phyloP scores from a whole-genome alignment of 2,888 invertebrate species.

The Aphidius colemani region DNA sequence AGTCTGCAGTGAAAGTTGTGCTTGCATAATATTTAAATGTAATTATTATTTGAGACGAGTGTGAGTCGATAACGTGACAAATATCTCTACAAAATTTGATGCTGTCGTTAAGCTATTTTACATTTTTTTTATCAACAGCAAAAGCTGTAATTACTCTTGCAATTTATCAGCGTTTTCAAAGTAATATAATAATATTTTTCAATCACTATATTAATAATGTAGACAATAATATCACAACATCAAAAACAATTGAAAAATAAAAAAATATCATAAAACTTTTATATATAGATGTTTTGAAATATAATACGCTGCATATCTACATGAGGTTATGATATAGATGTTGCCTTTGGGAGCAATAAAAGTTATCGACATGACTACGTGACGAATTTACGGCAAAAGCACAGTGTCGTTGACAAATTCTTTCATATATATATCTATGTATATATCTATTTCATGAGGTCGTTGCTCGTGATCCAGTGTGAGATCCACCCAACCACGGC shows the following conservation, averaged over 20 bases:
- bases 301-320: conserved; percentile 30
- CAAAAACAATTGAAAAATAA: background rate
- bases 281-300: conserved; percentile 31
- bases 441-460: conserved; percentile 13
- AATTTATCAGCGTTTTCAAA: too few relatives aligned
- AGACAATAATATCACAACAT: too few relatives aligned
- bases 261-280: conserved; percentile 2
- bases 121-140: too few relatives aligned
- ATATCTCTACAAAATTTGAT: too few relatives aligned
- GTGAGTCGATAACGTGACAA: too few relatives aligned
- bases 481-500: conserved; percentile 29
- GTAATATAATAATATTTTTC: too few relatives aligned
- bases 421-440: conserved; percentile 9
- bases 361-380: conserved; percentile 38
- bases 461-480: conserved; percentile 28
- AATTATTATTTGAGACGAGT: too few relatives aligned
- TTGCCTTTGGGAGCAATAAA: conserved; percentile 34
- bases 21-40: too few relatives aligned
- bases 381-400: conserved; percentile 36
- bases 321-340: conserved; percentile 37
- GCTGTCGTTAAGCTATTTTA: too few relatives aligned
- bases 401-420: conserved; percentile 19
- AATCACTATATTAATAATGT: too few relatives aligned
- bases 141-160: too few relatives aligned
- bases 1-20: too few relatives aligned